Base-by-base conservation (phyloP, 2,888 invertebrate genomes). In the Ochropleura leucogaster region DNA sequence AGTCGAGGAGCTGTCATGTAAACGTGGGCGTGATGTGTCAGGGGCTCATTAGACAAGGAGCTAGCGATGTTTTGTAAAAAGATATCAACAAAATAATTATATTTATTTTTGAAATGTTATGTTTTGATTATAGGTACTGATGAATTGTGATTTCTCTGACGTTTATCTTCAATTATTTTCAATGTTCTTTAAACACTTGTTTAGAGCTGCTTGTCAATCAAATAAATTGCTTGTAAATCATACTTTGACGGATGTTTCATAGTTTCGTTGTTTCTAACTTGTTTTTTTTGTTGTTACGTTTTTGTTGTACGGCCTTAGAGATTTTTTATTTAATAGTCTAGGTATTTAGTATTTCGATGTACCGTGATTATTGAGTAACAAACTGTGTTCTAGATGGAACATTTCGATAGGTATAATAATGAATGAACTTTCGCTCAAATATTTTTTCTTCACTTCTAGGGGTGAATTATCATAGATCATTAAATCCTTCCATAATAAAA, bases 161-260 rank as follows among this genome's bases (percentile, higher is more conserved):
- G 53, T 69, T 18, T 79, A 68, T 68, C 20, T 62, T 49, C 64
- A 70, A 83, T 79, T 60, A 80, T 67, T 80, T 30, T 70, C 3
- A 82, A 82, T 67, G 66, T 47, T 73, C 62, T 55, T 51, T 14
- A 72, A 67, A 82, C 71, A 85, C 71, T 82, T 66, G 49, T 49
- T 74, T 60, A 60, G 64, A 57, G 14, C 8, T 63, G 62, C 55
- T 40, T 74, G 82, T 82, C 85, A 77, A 74, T 83, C 74, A 77
- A 59, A 42, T 42, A 6, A 53, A 66, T 76, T 42, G 12, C 12
- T n/a, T 30, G 12, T 80, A 55, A 69, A 53, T 62, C n/a, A 69
- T 20, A 14, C n/a, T 74, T 40, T n/a, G 1, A 20, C 7, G 7
- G 42, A 20, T 20, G 14, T n/a, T 53, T 30, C n/a, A 40, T 4